Evolutionary conservation across 2,113 vertebrate genomes (phyloP).

Genomic region (Cyanoderma ruficeps): DNA sequence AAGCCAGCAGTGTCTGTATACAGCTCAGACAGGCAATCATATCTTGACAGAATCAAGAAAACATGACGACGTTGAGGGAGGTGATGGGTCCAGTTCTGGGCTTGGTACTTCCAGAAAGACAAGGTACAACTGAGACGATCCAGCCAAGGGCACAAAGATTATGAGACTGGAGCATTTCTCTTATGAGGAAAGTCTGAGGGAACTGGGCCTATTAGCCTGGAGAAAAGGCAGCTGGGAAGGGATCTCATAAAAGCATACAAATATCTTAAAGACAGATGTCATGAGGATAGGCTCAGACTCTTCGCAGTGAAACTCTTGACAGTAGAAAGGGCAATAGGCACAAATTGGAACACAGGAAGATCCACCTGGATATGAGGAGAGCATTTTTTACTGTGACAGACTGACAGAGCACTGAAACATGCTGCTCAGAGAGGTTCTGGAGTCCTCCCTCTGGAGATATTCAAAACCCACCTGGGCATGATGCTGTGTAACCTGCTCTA

Average conservation of each 20-base stretch:
- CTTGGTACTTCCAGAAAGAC: background rate
- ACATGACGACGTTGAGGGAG: rapidly evolving
- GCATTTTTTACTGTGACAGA: background rate
- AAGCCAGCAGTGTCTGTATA: background rate
- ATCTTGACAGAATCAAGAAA: background rate
- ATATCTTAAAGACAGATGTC: background rate
- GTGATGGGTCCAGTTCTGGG: background rate
- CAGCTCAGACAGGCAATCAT: background rate
- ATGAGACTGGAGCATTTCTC: background rate
- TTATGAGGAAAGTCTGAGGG: background rate
- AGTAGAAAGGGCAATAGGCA: background rate
- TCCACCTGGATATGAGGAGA: background rate
- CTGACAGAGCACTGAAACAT: background rate
- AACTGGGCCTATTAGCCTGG: background rate
- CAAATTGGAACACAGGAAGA: background rate
- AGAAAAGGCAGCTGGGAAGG: background rate
- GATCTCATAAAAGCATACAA: background rate
- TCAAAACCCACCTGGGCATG: background rate
- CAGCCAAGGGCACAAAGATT: background rate
- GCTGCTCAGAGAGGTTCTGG: background rate
- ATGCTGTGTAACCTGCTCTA: background rate
- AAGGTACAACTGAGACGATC: rapidly evolving
- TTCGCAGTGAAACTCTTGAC: background rate
- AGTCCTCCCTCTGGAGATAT: background rate
- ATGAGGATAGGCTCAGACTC: background rate